Evolutionary conservation across 1,140 invertebrate species (phyloP).

Genomic region (Battus philenor): DNA sequence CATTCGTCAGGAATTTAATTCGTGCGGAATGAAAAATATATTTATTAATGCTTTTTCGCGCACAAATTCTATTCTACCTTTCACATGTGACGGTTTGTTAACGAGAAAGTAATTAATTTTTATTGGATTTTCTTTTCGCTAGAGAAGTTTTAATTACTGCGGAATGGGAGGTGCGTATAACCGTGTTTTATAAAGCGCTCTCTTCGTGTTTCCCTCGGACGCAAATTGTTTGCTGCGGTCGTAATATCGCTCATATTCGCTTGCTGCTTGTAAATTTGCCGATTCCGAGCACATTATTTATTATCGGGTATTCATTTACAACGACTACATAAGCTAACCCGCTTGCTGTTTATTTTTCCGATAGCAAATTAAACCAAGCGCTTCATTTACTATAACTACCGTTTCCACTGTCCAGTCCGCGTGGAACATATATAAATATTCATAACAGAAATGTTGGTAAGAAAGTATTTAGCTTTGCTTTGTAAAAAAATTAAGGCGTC

Average conservation of each 20-base stretch:
- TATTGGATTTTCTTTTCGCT: constrained; percentile 59
- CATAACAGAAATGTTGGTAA: constrained; percentile 31
- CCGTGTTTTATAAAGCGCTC: constrained; percentile 45
- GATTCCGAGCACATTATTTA: constrained; percentile 38
- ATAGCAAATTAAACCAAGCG: not conserved
- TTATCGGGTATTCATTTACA: constrained; percentile 24
- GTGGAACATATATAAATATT: no score
- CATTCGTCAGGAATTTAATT: constrained; percentile 70
- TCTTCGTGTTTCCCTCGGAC: constrained; percentile 28
- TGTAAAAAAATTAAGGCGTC: constrained; percentile 54
- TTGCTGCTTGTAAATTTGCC: constrained; percentile 37
- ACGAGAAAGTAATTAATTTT: constrained; percentile 52
- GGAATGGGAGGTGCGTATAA: constrained; percentile 33
- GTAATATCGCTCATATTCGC: constrained; percentile 47
- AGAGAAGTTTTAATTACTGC: constrained; percentile 60
- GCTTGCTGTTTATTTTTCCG: constrained; percentile 21
- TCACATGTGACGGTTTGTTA: constrained; percentile 37
- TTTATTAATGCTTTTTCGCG: constrained; percentile 56
- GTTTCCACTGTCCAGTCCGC: not conserved
- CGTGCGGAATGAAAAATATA: constrained; percentile 54
- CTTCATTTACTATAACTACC: constrained; percentile 8
- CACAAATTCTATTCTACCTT: constrained; percentile 38
- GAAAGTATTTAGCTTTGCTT: no score
- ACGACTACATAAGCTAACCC: constrained; percentile 16
- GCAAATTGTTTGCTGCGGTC: constrained; percentile 59